Evolutionary conservation across 2,797 vertebrate genomes (phyloP).

Genomic region (Rhyacichthys aspro): DNA sequence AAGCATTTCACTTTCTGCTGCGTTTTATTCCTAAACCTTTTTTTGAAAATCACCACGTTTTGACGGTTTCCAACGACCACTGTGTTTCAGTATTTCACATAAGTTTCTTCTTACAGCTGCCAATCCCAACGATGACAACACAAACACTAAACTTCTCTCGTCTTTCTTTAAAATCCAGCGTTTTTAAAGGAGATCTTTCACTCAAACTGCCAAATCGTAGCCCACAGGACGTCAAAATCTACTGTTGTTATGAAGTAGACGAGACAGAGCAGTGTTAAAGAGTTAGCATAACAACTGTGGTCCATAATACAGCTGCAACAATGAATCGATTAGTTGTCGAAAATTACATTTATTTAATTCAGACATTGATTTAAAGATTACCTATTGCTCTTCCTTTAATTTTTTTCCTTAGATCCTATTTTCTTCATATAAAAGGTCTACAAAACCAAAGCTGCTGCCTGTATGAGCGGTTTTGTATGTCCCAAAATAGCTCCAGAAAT

Average conservation of each 20-base stretch:
- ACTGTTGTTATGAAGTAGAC: not conserved
- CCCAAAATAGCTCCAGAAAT: too few species aligned
- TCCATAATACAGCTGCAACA: too few species aligned
- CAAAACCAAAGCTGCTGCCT: too few species aligned
- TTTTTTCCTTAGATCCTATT: too few species aligned
- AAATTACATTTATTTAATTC: not conserved
- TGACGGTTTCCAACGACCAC: not conserved
- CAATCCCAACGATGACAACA: not conserved
- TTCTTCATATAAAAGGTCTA: too few species aligned
- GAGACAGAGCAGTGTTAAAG: too few species aligned
- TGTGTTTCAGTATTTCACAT: constrained; percentile 35
- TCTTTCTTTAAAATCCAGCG: too few species aligned
- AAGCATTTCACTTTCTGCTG: constrained; percentile 16
- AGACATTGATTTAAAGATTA: too few species aligned
- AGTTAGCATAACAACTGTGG: not conserved
- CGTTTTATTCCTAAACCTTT: constrained; percentile 10
- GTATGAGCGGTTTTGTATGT: too few species aligned
- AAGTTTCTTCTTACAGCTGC: not conserved
- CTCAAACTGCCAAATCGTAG: not conserved
- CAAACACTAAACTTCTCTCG: not conserved
- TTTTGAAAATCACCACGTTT: constrained; percentile 16
- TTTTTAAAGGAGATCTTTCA: not conserved
- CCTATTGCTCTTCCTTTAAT: too few species aligned
- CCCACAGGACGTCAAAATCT: too few species aligned
- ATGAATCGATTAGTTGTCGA: not conserved